A percentile compares a stretch with the other conserved stretches of the same genome.
Conservation (phyloP, 1,140 invertebrate species). For the Lordiphosa stackelbergi region DNA sequence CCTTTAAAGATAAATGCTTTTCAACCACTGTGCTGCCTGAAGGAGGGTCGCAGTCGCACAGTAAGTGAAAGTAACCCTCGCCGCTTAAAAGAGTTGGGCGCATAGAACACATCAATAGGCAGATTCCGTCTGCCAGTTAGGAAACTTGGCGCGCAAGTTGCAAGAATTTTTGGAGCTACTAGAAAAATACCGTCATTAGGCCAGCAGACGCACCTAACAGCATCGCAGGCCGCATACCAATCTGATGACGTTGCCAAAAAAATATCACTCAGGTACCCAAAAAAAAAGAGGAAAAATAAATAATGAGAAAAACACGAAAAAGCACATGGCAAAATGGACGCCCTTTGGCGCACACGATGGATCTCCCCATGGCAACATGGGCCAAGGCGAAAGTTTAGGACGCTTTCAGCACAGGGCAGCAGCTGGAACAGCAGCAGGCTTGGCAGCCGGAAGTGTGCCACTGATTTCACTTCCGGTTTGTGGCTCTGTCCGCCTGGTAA, state of each 20-base stretch:
- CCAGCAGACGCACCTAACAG: conserved; percentile 58
- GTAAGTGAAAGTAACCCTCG: conserved; percentile 75
- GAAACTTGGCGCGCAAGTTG: conserved; percentile 24
- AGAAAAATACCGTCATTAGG: conserved; percentile 71
- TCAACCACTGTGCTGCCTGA: conserved; percentile 8
- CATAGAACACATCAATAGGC: conserved; percentile 54
- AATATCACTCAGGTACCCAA: conserved; percentile 16
- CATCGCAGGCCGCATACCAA: conserved; percentile 45
- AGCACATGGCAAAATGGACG: conserved; percentile 17
- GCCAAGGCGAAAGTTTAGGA: conserved; percentile 63
- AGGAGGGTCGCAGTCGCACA: conserved; percentile 26
- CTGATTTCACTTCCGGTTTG: conserved; percentile 66
- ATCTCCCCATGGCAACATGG: conserved; percentile 65
- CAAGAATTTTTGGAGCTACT: conserved; percentile 67
- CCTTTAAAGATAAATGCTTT: too few species aligned
- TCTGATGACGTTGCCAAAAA: conserved; percentile 56
- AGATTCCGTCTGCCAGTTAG: conserved; percentile 11
- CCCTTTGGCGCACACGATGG: conserved; percentile 25
- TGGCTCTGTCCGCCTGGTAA: conserved; percentile 58
- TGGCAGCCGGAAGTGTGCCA: conserved; percentile 50
- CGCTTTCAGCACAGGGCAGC: conserved; percentile 44
- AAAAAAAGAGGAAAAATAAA: conserved; percentile 7
- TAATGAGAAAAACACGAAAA: conserved; percentile 4
- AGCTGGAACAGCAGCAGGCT: conserved; percentile 17
- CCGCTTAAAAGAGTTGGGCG: conserved; percentile 62